Percentiles rank a stretch among this genome's conserved stretches.
phyloP scores from a whole-genome alignment of 53 echinoderm and acorn worm species.

The Hippasteria phrygiana region DNA sequence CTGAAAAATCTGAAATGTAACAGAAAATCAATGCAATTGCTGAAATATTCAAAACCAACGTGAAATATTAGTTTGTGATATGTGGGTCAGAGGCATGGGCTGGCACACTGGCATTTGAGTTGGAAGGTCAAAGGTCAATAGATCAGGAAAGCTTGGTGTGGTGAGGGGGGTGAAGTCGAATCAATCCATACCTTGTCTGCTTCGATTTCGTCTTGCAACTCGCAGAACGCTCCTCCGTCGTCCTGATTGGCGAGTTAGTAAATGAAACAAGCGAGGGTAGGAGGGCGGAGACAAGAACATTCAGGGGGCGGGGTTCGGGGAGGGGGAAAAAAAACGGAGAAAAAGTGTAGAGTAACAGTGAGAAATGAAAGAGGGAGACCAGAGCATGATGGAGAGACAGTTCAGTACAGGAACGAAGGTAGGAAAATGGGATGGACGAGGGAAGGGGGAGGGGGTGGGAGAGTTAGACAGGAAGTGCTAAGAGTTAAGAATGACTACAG shows the following conservation, averaged over 20 bases:
- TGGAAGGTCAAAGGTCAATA: background rate
- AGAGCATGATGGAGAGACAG: slow-evolving; percentile 16
- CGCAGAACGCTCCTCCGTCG: slow-evolving; percentile 67
- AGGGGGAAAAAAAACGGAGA: slow-evolving; percentile 49
- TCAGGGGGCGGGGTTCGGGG: slow-evolving; percentile 14
- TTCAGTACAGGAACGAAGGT: background rate
- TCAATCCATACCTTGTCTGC: slow-evolving; percentile 67
- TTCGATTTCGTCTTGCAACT: slow-evolving; percentile 66
- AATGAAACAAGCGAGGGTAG: slow-evolving; percentile 40
- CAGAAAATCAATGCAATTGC: too few relatives aligned
- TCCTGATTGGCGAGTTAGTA: slow-evolving; percentile 69
- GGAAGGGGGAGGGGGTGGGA: background rate
- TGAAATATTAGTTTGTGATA: too few relatives aligned
- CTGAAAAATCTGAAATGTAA: too few relatives aligned
- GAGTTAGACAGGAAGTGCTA: background rate
- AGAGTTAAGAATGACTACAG: slow-evolving; percentile 29
- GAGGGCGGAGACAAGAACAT: slow-evolving; percentile 29
- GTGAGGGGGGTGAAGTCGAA: background rate
- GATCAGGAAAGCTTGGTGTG: background rate
- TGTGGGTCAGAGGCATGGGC: too few relatives aligned
- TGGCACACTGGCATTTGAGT: too few relatives aligned
- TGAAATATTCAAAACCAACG: too few relatives aligned
- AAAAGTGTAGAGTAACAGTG: slow-evolving; percentile 69
- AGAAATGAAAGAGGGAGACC: slow-evolving; percentile 46
- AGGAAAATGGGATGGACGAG: background rate